These are phyloP conservation scores for Calliopum simillimum DNA, from an alignment of 2,888 invertebrate genomes.

Conservation along the genomic window DNA sequence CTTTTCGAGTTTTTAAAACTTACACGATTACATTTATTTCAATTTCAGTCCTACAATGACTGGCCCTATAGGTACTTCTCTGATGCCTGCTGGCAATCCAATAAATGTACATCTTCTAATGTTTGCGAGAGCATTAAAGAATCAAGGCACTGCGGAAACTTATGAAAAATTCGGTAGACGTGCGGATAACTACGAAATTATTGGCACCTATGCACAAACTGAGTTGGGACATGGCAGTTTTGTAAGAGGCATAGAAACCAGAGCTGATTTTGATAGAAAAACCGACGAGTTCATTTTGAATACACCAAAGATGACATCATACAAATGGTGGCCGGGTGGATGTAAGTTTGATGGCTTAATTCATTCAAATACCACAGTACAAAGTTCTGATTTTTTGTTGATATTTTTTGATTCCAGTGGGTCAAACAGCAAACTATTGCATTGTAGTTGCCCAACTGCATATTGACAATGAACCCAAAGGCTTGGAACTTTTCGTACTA, in stretches of 20 bases:
- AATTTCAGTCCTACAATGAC: conserved; percentile 61
- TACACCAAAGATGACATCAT: conserved; percentile 87
- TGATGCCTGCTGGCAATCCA: conserved; percentile 67
- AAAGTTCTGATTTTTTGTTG: too few relatives aligned
- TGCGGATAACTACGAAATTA: conserved; percentile 83
- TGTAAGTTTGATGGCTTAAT: conserved; percentile 72
- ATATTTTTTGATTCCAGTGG: conserved; percentile 73
- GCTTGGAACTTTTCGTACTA: conserved; percentile 93
- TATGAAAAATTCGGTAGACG: conserved; percentile 85
- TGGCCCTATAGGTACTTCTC: conserved; percentile 62
- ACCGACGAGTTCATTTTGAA: conserved; percentile 89
- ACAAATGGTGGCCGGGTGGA: conserved; percentile 98
- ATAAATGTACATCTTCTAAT: conserved; percentile 87
- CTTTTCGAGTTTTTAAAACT: too few relatives aligned
- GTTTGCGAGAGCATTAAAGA: conserved; percentile 92
- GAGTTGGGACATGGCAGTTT: conserved; percentile 97
- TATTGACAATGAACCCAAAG: conserved; percentile 84
- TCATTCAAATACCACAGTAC: background rate
- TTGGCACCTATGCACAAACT: conserved; percentile 97
- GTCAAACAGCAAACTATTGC: conserved; percentile 92
- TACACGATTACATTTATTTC: background rate
- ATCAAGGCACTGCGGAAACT: conserved; percentile 88
- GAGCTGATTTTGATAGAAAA: conserved; percentile 86
- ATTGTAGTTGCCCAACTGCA: conserved; percentile 92
- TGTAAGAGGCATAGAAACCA: conserved; percentile 92